Evolutionary conservation across 1,140 invertebrate species (phyloP), one percentile per base, ranked within the genome.

Genomic region (Drosophila tsacasi): DNA sequence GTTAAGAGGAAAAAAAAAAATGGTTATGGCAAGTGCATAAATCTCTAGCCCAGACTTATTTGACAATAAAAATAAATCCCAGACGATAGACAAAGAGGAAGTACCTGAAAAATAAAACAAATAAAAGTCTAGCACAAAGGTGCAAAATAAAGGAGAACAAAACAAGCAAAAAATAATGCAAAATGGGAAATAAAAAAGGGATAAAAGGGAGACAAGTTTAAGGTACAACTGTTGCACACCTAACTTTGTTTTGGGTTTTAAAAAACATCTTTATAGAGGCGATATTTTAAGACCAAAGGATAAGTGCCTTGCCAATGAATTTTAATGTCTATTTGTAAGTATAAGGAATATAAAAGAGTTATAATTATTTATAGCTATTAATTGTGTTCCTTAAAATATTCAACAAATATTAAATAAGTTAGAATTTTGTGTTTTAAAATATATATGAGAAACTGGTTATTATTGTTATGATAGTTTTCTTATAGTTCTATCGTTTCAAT

Each of bases 31-130:
- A 79, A 79, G 39, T 60, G 27, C 76, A 79, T 79, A 79, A 79
- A 79, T 79, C 76, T 79, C 32, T 40, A 32, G 46, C 3, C 19
- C 50, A 47, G 68, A 47, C 49, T 25, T 17, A 13, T 27, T 47
- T 23, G 52, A 78, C 60, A 74, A 80, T 80, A 75, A 80, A 80
- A 79, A 75, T 75, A 80, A 80, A 80, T 79, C 39, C 63, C 67
- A 63, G 79, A 46, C 49, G 44, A 47, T 74, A 79, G 69, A 73
- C 42, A 65, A 59, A 54, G 21, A 60, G 64, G 71, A 69, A 80
- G 68, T 75, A 42, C 40, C 35, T 39, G 15, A 72, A 61, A 72
- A 65, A 13, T 40, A 58, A 49, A 57, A 60, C 17, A 59, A 62
- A 40, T 25, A 19, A 3, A 40, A 13, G n/a, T 54, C 21, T 10